Evolutionary conservation across 1,140 invertebrate genomes (phyloP), one percentile per base, ranked within the genome.

Genomic region (Penaeus indicus): DNA sequence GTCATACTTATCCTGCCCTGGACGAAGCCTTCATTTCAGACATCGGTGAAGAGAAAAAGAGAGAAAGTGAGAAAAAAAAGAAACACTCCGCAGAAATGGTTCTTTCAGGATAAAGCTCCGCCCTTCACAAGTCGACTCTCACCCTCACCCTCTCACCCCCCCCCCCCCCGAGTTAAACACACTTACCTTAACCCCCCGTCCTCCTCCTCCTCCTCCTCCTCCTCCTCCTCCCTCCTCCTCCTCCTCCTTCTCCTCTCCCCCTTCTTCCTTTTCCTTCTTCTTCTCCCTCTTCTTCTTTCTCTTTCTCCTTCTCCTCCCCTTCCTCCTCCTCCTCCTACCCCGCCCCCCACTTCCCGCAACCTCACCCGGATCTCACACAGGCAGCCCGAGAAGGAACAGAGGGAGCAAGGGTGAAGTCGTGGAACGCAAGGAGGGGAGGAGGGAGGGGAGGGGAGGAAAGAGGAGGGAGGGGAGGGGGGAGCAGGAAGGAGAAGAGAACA

Each of bases 341-440:
- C 54, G 21, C 22, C 21, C 27, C 38, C 38, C 16, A 18, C 25
- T 75, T 16, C 54, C 54, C 54, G 54, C 54, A 54, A 54, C 54
- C 54, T 54, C 54, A 54, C 54, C 54, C 54, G 54, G 54, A 54
- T 54, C 54, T 54, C 54, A 54, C 54, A 54, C 54, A 54, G 54
- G 54, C 75, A 27, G 75, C 54, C 22, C n/a, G 32, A 78, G 54
- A 32, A 72, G 67, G 32, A 27, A 81, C n/a, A 72, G 67, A 72
- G 21, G 32, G 67, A 72, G 42, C 25, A 79, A 38, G 22, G 22
- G 47, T 42, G 22, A 25, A 32, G 25, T 42, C 32, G 25, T 79
- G 22, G 77, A 79, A 60, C 38, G 10, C 61, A 63, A 27, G 61
- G n/a, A 54, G 10, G 18, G 21, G 42, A n/a, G 60, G 21, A 81